These are phyloP conservation scores for Endomychus coccineus DNA, from an alignment of 2,888 invertebrate genomes.

Conservation along the genomic window DNA sequence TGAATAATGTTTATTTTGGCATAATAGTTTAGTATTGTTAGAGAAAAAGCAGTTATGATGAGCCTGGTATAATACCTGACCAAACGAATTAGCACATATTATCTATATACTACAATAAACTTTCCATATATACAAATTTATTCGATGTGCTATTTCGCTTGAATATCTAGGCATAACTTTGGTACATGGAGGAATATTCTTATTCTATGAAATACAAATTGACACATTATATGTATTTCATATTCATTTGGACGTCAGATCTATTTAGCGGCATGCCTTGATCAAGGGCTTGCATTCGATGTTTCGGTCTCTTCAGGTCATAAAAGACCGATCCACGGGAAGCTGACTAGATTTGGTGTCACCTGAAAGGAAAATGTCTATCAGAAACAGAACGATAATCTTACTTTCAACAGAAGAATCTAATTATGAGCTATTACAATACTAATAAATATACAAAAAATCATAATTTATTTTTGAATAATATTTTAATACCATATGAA, in stretches of 20 bases:
- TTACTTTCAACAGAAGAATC: too few species aligned
- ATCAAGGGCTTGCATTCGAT: conserved; percentile 10
- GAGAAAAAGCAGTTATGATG: conserved; percentile 6
- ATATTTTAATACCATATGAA: too few species aligned
- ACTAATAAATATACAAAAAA: too few species aligned
- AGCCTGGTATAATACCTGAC: conserved; percentile 5
- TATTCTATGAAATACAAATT: conserved; percentile 4
- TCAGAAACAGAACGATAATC: too few species aligned
- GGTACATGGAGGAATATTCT: conserved; percentile 1
- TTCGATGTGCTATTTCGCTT: conserved; percentile 3
- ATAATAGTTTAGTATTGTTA: conserved; percentile 7
- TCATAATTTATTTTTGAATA: too few species aligned
- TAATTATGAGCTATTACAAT: too few species aligned
- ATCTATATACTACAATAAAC: too few species aligned
- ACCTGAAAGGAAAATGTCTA: conserved; percentile 7
- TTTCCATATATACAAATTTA: conserved; percentile 14
- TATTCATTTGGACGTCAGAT: conserved; percentile 5
- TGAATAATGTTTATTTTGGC: too few species aligned
- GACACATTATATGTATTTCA: conserved; percentile 12
- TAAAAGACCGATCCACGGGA: conserved; percentile 9
- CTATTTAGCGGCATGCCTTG: conserved; percentile 6
- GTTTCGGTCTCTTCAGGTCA: conserved; percentile 13
- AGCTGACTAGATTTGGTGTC: conserved; percentile 7
- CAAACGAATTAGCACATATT: too few species aligned
- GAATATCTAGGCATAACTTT: background rate